Conservation (phyloP, 2,113 vertebrate genomes). For the Atlantisia rogersi region DNA sequence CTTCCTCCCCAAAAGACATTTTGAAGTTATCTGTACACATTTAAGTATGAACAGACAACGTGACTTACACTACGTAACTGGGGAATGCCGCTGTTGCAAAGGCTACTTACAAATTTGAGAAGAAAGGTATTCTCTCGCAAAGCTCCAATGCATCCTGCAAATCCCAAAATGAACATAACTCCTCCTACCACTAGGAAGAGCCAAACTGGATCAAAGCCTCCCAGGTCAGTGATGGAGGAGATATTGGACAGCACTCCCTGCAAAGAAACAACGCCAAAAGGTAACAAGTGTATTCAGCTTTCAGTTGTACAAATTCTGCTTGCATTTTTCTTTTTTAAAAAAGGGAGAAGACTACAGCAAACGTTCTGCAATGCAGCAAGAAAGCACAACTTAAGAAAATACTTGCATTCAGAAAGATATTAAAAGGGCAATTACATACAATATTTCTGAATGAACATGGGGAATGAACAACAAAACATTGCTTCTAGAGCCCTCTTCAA, state of each 20-base stretch:
- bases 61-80: not conserved
- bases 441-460: not conserved
- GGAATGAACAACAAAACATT: not conserved
- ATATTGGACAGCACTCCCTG: conserved; percentile 98
- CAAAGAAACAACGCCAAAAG: not conserved
- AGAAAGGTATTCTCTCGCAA: conserved; percentile 96
- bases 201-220: conserved; percentile 97
- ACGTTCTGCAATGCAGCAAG: not conserved
- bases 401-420: not conserved
- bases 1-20: not conserved
- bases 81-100: not conserved
- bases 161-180: conserved; percentile 98
- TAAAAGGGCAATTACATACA: not conserved
- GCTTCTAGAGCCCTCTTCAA: not conserved
- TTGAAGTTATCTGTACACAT: not conserved
- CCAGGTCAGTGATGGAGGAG: conserved; percentile 96
- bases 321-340: not conserved
- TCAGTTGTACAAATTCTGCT: not conserved
- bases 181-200: conserved; percentile 96
- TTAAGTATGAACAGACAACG: not conserved
- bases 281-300: not conserved
- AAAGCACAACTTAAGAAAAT: not conserved
- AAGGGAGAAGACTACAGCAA: not conserved
- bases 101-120: conserved; percentile 93
- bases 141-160: conserved; percentile 96